Evolutionary conservation across 2,888 invertebrate species (phyloP).

Genomic region (Pseudanteris insignis): DNA sequence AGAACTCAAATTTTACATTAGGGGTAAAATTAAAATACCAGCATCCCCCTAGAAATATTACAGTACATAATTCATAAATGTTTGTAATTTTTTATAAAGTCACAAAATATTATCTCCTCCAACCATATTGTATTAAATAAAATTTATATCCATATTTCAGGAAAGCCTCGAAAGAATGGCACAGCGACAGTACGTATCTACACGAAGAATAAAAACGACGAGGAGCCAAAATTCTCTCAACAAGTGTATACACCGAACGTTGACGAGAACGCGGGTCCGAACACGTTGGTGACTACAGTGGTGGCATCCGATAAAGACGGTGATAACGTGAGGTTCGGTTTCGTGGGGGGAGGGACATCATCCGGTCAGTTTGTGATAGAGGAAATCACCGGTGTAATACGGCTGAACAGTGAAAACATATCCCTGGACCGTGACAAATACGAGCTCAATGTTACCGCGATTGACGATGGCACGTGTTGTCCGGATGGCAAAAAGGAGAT

Average conservation of each 20-base stretch:
- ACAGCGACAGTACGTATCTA: constrained; percentile 94
- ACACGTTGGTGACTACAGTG: constrained; percentile 94
- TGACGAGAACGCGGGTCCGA: constrained; percentile 94
- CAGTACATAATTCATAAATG: too few species aligned
- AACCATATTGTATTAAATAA: not conserved
- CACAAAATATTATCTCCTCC: not conserved
- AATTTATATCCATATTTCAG: constrained; percentile 54
- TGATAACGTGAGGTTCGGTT: constrained; percentile 92
- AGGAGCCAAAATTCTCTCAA: constrained; percentile 95
- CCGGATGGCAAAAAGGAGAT: constrained; percentile 86
- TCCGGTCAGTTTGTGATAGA: constrained; percentile 95
- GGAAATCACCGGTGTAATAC: constrained; percentile 93
- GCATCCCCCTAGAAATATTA: too few species aligned
- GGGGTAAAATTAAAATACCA: too few species aligned
- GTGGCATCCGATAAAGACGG: constrained; percentile 98
- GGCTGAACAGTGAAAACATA: constrained; percentile 86
- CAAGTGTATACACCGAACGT: constrained; percentile 97
- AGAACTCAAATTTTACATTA: too few species aligned
- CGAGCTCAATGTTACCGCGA: constrained; percentile 94
- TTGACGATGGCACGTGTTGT: constrained; percentile 98
- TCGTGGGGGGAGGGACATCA: constrained; percentile 88
- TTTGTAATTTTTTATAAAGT: too few species aligned
- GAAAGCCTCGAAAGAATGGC: constrained; percentile 90
- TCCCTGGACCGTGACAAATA: constrained; percentile 92
- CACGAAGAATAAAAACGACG: constrained; percentile 98